Evolutionary conservation across 2,797 vertebrate species (phyloP), one percentile per base, ranked within the genome.

Genomic region (Scyliorhinus canicula): DNA sequence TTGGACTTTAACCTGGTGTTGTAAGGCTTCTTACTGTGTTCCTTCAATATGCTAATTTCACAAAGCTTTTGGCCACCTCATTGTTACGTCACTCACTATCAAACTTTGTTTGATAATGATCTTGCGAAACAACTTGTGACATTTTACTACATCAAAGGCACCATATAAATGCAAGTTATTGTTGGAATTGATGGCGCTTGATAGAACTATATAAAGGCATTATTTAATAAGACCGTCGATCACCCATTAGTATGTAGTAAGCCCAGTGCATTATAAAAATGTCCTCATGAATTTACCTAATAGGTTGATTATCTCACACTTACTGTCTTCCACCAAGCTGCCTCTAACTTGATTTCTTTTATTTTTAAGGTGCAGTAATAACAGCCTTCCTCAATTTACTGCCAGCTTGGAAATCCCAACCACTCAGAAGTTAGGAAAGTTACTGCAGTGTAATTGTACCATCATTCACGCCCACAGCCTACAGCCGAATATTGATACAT

Each of bases 401-500:
- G 67, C 67, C 47, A n/a, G 31, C 16, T 55, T 94, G 50, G 16
- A 94, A 94, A 94, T 35, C 67, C 67, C 31, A 74, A 69, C 65
- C 31, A 94, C 71, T 94, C 69, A 74, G 67, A 74, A 74, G 69
- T 74, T 47, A 55, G 67, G 47, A 94, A 94, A 94, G 93, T 94
- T 74, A 69, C 65, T 52, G 16, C 65, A 71, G 65, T 65, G 60
- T 91, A 91, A 91, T 65, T 57, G 60, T 44, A 60, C 88, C 67
- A 94, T 94, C 47, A 94, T 52, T 94, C 93, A 94, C 12, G 50
- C 47, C 93, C 93, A 74, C 47, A 71, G 67, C 67, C 67, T 35
- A 74, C 93, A 71, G 67, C 67, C 3, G 93, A 94, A 94, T 94
- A 71, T 74, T 94, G 93, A 94, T 74, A 94, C 65, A 94, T 94